Conservation (phyloP, 1,140 invertebrate species). For the Sesamia nonagrioides region DNA sequence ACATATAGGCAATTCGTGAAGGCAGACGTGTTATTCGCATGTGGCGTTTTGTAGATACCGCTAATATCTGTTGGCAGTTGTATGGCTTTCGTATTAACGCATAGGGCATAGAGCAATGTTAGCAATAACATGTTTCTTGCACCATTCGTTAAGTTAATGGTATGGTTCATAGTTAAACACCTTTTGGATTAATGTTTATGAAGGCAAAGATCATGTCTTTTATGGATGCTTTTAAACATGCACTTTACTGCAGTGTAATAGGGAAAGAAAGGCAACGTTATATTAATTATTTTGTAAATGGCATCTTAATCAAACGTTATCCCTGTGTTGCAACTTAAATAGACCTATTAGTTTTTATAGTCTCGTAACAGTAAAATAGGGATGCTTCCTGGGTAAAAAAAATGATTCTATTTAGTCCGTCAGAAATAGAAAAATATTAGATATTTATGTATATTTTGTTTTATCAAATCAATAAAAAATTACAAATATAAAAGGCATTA, state of each 20-base stretch:
- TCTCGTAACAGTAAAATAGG: too few relatives aligned
- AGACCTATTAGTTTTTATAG: too few relatives aligned
- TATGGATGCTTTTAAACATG: neutral
- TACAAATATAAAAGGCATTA: too few relatives aligned
- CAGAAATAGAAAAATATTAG: too few relatives aligned
- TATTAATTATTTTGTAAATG: neutral
- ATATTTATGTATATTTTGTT: too few relatives aligned
- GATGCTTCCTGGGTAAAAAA: too few relatives aligned
- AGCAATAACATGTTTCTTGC: neutral
- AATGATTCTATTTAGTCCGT: too few relatives aligned
- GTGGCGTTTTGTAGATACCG: too few relatives aligned
- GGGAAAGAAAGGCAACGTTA: neutral
- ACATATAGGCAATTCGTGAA: too few relatives aligned
- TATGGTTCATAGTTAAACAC: neutral
- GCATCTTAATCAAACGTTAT: neutral
- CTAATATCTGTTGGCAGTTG: neutral
- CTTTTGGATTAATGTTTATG: neutral
- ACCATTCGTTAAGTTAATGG: neutral
- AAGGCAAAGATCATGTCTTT: neutral
- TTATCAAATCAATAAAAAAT: too few relatives aligned
- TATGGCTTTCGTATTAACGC: too few relatives aligned
- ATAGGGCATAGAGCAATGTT: neutral
- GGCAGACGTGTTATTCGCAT: neutral
- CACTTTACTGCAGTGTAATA: neutral
- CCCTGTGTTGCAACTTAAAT: too few relatives aligned